Percentiles rank a stretch among this genome's conserved stretches.
Evolutionary conservation across 2,888 invertebrate species (phyloP).

Genomic region (Dinocampus coccinellae): DNA sequence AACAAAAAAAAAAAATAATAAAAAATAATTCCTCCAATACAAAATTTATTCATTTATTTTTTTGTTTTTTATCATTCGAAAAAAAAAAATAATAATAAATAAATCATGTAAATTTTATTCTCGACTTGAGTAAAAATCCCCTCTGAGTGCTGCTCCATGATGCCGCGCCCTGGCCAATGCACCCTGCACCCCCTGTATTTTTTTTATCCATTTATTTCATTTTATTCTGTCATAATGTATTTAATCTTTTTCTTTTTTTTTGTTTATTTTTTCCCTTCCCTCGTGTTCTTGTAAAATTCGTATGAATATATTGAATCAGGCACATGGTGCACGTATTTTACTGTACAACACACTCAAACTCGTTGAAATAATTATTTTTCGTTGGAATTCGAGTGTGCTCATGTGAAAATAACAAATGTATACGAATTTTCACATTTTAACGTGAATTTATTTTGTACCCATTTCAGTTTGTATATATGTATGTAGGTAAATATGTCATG

Average conservation of each 20-base stretch:
- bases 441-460: slow-evolving; percentile 11
- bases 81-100: too few relatives aligned
- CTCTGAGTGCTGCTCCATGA: slow-evolving; percentile 25
- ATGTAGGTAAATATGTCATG: too few relatives aligned
- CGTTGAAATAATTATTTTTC: slow-evolving; percentile 22
- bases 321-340: slow-evolving; percentile 28
- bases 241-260: neutral
- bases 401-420: slow-evolving; percentile 33
- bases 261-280: neutral
- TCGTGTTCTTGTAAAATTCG: slow-evolving; percentile 10
- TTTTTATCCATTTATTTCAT: neutral
- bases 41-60: slow-evolving; percentile 11
- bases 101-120: slow-evolving; percentile 12
- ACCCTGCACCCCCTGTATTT: slow-evolving; percentile 43
- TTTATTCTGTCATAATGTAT: slow-evolving; percentile 10
- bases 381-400: slow-evolving; percentile 31
- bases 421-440: neutral
- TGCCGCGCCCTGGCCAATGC: slow-evolving; percentile 40
- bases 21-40: slow-evolving; percentile 16
- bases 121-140: slow-evolving; percentile 11
- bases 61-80: too few relatives aligned
- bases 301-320: slow-evolving; percentile 12
- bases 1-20: slow-evolving; percentile 9
- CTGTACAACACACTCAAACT: slow-evolving; percentile 27
- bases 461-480: slow-evolving; percentile 32